phyloP scores from a whole-genome alignment of 2,113 vertebrate species.

The Brachionichthys hirsutus region DNA sequence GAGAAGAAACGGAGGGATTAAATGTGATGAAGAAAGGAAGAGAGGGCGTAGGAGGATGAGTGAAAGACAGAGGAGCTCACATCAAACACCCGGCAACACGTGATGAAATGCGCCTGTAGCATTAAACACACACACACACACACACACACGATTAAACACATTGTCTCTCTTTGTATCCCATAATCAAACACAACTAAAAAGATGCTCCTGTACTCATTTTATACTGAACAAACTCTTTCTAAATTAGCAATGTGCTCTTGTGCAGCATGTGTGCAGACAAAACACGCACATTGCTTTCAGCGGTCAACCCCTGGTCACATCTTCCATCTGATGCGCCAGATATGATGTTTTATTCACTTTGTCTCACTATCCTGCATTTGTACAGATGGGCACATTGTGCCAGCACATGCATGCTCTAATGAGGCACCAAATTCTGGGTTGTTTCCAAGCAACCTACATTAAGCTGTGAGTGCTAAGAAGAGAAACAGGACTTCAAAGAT shows the following conservation, averaged over 20 bases:
- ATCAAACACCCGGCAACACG: conserved; percentile 44
- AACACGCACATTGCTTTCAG: neutral
- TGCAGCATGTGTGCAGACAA: too few species aligned
- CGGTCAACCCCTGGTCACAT: neutral
- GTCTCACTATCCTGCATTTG: conserved; percentile 52
- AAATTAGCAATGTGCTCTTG: too few species aligned
- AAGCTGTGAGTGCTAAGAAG: conserved; percentile 42
- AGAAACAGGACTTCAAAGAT: conserved; percentile 49
- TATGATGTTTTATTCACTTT: conserved; percentile 54
- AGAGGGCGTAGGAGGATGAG: conserved; percentile 30
- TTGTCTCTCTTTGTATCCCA: too few species aligned
- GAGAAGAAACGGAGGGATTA: conserved; percentile 6
- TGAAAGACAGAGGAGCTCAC: conserved; percentile 31
- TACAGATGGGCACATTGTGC: conserved; percentile 32
- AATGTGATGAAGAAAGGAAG: conserved; percentile 15
- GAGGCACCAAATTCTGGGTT: conserved; percentile 58
- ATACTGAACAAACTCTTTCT: too few species aligned
- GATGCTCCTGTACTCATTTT: neutral
- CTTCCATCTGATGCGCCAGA: conserved; percentile 33
- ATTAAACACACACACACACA: conserved; percentile 14
- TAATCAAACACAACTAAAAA: neutral
- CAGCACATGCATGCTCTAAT: conserved; percentile 39
- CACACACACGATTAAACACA: conserved; percentile 9
- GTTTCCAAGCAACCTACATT: conserved; percentile 75
- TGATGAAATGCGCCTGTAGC: conserved; percentile 42